Conservation (phyloP, 2,113 vertebrate genomes). For the Neoarius graeffei region DNA sequence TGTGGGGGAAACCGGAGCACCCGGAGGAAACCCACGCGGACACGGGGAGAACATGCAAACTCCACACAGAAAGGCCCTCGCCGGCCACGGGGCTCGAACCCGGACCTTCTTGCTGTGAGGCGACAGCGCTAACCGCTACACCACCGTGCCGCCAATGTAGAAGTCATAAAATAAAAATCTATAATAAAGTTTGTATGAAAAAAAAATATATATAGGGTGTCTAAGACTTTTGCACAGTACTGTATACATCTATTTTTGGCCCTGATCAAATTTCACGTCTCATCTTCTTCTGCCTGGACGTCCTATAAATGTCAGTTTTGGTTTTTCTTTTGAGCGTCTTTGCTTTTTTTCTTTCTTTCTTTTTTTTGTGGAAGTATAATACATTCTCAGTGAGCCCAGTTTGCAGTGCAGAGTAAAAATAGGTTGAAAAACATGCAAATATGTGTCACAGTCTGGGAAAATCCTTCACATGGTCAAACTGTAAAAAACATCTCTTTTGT, state of each 20-base stretch:
- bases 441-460: slow-evolving; percentile 5
- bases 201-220: no score
- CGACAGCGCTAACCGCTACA: no score
- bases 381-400: not conserved
- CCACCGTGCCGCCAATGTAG: no score
- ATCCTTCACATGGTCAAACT: not conserved
- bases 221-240: no score
- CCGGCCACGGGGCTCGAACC: no score
- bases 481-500: not conserved
- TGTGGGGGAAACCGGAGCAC: no score
- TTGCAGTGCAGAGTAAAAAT: slow-evolving; percentile 13
- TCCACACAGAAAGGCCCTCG: no score
- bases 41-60: no score
- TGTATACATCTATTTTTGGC: not conserved
- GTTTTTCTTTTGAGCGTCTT: not conserved
- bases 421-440: not conserved
- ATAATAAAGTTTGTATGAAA: no score
- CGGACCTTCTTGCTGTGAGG: no score
- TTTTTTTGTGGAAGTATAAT: not conserved
- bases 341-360: not conserved
- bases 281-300: not conserved
- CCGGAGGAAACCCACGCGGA: no score
- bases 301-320: not conserved
- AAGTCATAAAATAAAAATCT: no score
- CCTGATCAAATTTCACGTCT: not conserved